Evolutionary conservation across 2,113 vertebrate species (phyloP).

Genomic region (Climacteris rufus): DNA sequence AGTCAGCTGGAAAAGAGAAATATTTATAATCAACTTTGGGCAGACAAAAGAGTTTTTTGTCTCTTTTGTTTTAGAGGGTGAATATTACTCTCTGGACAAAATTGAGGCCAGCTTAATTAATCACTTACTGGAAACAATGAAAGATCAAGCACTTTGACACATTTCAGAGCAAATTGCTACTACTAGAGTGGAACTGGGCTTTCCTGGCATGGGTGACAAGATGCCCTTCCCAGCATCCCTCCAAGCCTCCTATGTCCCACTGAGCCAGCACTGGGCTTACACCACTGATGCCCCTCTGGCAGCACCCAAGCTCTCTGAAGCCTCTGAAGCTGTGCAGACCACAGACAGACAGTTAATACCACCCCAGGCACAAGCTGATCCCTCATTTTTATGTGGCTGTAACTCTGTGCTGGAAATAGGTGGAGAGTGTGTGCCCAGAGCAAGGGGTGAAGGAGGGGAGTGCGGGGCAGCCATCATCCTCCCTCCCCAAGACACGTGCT

Average conservation of each 20-base stretch:
- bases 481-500: background rate
- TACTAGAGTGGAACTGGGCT: background rate
- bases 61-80: background rate
- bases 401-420: background rate
- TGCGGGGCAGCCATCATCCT: rapidly evolving
- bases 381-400: background rate
- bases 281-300: background rate
- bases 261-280: rapidly evolving
- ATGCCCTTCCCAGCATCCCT: background rate
- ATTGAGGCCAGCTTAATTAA: background rate
- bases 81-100: background rate
- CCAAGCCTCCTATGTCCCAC: no score
- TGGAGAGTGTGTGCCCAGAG: rapidly evolving
- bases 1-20: background rate
- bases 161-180: background rate
- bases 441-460: background rate
- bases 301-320: background rate
- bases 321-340: background rate
- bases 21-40: background rate
- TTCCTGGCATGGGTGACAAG: background rate
- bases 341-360: background rate
- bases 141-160: background rate
- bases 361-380: background rate
- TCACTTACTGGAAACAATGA: background rate
- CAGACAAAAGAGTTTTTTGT: background rate